Evolutionary conservation across 2,797 vertebrate species (phyloP), one percentile per base, ranked within the genome.

Genomic region (Sardinella longiceps): DNA sequence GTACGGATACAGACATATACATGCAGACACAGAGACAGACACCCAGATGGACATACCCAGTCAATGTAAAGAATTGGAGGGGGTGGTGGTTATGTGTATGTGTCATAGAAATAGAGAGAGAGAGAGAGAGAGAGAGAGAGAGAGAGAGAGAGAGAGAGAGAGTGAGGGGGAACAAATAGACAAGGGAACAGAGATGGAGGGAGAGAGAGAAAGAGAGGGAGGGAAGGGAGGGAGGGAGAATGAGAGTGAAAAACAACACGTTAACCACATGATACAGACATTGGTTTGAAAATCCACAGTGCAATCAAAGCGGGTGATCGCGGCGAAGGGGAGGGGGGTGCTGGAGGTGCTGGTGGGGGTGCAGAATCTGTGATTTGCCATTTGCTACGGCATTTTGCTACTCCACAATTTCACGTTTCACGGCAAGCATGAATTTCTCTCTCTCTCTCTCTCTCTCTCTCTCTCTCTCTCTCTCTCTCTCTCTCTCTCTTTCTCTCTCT

Each of bases 41-140:
- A 85, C 81, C 82, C 63, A 86, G 86, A 93, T 90, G 90, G 90
- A 94, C 93, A 90, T 93, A 93, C 92, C 93, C 90, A 86, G 89
- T 87, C 70, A 91, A 86, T 88, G 89, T 82, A 91, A 91, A 91
- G 87, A 89, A 86, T 90, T 90, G 92, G 88, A 91, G 84, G 85
- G 87, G 90, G 83, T 88, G 90, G 83, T 88, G 87, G 90, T 86
- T 43, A 87, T 88, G 87, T 74, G 43, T 85, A 58, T 89, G 90
- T 83, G 66, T 37, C 30, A 74, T 33, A 23, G 33, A 18, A 74
- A 60, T 20, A 74, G 28, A 66, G 85, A 87, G 81, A 81, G n/a
- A 43, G 28, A 84, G 81, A 74, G 84, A 63, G 80, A 43, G 37
- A 48, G 10, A 10, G n/a, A n/a, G n/a, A n/a, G n/a, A 1, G 39